Evolutionary conservation across 2,797 vertebrate genomes (phyloP), one percentile per base, ranked within the genome.

Genomic region (Sebastes matsubarae): DNA sequence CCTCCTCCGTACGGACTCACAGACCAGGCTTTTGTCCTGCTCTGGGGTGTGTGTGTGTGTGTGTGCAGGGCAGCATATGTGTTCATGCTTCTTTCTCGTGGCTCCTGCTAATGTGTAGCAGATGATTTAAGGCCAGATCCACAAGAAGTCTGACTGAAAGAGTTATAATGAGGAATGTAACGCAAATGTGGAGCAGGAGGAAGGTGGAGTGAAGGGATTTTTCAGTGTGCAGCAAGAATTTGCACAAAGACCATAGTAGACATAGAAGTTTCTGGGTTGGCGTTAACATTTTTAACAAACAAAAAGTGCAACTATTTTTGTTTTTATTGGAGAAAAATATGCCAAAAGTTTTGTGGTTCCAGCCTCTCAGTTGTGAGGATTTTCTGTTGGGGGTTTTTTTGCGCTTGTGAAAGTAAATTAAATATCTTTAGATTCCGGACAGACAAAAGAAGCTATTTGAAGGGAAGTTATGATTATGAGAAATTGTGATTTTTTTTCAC

Each of bases 101-200:
- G 68, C 84, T 89, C 72, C 67, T 67, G 80, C 88, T 95, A 94
- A 95, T 95, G 89, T 91, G 90, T 89, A 95, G 92, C 95, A 96
- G 95, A 95, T 95, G 94, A 93, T 92, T 91, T 93, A 85, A 83
- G 73, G 68, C 76, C 87, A 72, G 81, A 85, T 84, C 87, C 85
- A 81, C 79, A 70, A 82, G 87, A 83, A 59, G 88, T 74, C 91
- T 88, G 90, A 87, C 89, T 84, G 80, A 80, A 81, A 76, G 88
- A 84, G 75, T 90, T 92, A 90, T 86, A 74, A 89, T 84, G 86
- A 92, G 90, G 82, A 91, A 93, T 93, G 87, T 82, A 72, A 77
- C 52, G 2, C 88, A 89, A 89, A 86, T 92, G 92, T 89, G 85
- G 72, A 78, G 73, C 84, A 74, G 74, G 55, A 79, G 65, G 57